Percentiles rank a stretch among this genome's conserved stretches.
Evolutionary conservation across 1,140 invertebrate genomes (phyloP).

Genomic region (Hormaphis cornu): DNA sequence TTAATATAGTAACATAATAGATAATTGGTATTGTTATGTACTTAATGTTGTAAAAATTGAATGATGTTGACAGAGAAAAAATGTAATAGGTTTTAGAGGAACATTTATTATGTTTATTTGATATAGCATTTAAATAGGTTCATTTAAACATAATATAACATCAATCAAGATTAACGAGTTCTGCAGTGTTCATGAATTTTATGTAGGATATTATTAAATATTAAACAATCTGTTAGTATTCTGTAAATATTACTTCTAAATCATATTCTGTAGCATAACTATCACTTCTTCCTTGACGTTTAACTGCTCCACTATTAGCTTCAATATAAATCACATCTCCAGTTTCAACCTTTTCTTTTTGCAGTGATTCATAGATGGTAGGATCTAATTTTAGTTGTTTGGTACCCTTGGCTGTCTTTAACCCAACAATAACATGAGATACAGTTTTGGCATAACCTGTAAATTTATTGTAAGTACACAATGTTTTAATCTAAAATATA

Average conservation of each 20-base stretch:
- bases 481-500: too few species aligned
- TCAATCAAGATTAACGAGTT: too few species aligned
- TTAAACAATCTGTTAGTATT: neutral
- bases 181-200: neutral
- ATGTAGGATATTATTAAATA: neutral
- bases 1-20: too few species aligned
- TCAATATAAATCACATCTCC: constrained; percentile 99
- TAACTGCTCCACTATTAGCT: constrained; percentile 92
- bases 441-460: constrained; percentile 94
- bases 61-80: too few species aligned
- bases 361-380: constrained; percentile 92
- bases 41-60: too few species aligned
- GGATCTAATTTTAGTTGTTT: constrained; percentile 98
- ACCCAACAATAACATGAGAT: constrained; percentile 90
- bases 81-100: too few species aligned
- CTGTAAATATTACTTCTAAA: constrained; percentile 56
- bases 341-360: constrained; percentile 93
- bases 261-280: constrained; percentile 99
- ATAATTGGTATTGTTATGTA: too few species aligned
- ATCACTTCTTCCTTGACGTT: constrained; percentile 93
- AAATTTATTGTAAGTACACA: too few species aligned
- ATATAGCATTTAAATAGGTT: too few species aligned
- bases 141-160: too few species aligned
- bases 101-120: too few species aligned
- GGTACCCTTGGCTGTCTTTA: constrained; percentile 96